phyloP scores from a whole-genome alignment of 2,113 vertebrate genomes.

The Delphinus delphis region DNA sequence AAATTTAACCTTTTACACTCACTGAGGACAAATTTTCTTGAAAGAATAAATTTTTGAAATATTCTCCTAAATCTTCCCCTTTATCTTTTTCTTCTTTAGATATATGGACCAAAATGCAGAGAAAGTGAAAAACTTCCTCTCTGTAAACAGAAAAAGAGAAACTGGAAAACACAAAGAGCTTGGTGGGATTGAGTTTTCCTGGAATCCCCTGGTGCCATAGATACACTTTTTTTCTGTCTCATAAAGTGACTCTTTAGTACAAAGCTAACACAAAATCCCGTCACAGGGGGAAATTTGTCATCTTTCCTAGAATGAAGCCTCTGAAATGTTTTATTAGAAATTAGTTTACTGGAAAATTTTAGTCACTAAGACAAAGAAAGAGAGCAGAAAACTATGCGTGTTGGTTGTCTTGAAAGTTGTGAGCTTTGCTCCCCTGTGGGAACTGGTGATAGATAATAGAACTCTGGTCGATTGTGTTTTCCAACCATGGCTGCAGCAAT shows the following conservation, averaged over 20 bases:
- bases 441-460: not conserved
- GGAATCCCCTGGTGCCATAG: not conserved
- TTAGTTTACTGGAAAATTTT: not conserved
- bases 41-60: not conserved
- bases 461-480: not conserved
- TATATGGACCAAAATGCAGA: not conserved
- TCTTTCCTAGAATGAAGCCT: not conserved
- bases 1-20: not conserved
- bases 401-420: not conserved
- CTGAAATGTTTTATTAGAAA: not conserved
- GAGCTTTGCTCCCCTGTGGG: not conserved
- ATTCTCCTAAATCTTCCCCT: not conserved
- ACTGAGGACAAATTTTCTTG: not conserved
- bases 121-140: not conserved
- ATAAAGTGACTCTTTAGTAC: not conserved
- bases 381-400: not conserved
- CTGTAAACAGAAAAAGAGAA: not conserved
- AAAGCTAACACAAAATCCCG: not conserved
- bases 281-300: not conserved
- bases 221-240: not conserved
- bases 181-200: not conserved
- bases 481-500: not conserved
- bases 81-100: not conserved
- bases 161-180: not conserved
- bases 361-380: not conserved